A percentile compares a stretch with the other conserved stretches of the same genome.
phyloP scores from a whole-genome alignment of 2,888 invertebrate genomes.

The Idaea biselata region DNA sequence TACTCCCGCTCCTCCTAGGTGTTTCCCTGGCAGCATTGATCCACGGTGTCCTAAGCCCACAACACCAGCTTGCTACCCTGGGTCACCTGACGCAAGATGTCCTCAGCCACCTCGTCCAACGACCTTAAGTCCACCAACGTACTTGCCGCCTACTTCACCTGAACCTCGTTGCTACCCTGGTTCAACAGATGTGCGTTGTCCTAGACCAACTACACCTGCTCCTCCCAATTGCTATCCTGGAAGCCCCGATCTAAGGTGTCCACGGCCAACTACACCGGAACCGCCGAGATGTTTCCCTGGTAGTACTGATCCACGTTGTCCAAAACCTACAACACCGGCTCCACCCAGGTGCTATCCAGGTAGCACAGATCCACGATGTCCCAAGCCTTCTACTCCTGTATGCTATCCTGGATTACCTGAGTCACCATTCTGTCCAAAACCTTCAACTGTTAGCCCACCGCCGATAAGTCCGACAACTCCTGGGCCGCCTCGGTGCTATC shows the following conservation, averaged over 20 bases:
- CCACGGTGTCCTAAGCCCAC: constrained; percentile 40
- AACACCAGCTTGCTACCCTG: constrained; percentile 19
- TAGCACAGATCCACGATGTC: constrained; percentile 35
- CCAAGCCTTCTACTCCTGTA: constrained; percentile 33
- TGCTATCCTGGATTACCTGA: constrained; percentile 38
- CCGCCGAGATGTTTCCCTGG: constrained; percentile 40
- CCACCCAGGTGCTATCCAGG: constrained; percentile 44
- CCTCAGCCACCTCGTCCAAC: constrained; percentile 29
- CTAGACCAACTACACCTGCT: constrained; percentile 34
- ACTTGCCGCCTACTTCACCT: constrained; percentile 32
- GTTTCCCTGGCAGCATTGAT: constrained; percentile 41
- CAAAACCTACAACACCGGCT: constrained; percentile 30
- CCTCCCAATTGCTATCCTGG: constrained; percentile 20
- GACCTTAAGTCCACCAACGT: constrained; percentile 29
- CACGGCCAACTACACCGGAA: constrained; percentile 18
- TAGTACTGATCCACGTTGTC: constrained; percentile 38
- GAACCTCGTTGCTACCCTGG: constrained; percentile 35
- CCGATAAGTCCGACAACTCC: no score
- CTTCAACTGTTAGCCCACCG: constrained; percentile 39
- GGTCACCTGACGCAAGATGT: constrained; percentile 47
- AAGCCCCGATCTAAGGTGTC: constrained; percentile 18
- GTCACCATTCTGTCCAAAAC: constrained; percentile 36
- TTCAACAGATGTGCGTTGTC: constrained; percentile 35
- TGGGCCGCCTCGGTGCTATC: constrained; percentile 34
- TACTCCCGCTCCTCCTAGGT: constrained; percentile 27